phyloP scores from a whole-genome alignment of 2,113 vertebrate genomes.

The Mustela nigripes region DNA sequence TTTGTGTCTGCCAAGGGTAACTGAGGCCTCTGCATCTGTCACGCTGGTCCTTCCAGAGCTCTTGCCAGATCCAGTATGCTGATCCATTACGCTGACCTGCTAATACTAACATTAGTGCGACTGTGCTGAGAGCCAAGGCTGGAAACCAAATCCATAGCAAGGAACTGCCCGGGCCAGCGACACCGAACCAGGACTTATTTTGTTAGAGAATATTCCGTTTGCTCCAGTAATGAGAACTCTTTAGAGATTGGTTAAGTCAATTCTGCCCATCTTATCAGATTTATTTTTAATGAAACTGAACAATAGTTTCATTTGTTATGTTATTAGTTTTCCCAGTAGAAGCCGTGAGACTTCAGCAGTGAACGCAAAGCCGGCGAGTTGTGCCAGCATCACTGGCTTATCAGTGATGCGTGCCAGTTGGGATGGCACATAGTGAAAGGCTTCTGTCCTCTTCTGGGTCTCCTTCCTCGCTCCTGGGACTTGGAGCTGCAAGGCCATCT shows the following conservation, averaged over 20 bases:
- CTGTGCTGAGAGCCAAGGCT: constrained; percentile 74
- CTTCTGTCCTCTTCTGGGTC: constrained; percentile 70
- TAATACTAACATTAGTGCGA: constrained; percentile 80
- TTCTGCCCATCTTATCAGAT: constrained; percentile 90
- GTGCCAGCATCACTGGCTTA: constrained; percentile 84
- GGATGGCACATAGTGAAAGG: constrained; percentile 66
- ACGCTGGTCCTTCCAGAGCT: constrained; percentile 60
- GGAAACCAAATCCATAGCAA: constrained; percentile 69
- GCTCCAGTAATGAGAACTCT: constrained; percentile 87
- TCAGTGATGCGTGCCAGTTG: constrained; percentile 80
- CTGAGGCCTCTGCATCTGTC: constrained; percentile 73
- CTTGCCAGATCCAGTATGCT: constrained; percentile 80
- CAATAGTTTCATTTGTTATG: constrained; percentile 89
- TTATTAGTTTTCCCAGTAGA: constrained; percentile 88
- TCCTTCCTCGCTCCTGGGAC: constrained; percentile 28
- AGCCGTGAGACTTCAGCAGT: constrained; percentile 79
- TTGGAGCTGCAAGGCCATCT: constrained; percentile 66
- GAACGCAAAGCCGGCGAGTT: constrained; percentile 75
- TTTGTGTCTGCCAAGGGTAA: constrained; percentile 81
- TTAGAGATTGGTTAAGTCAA: constrained; percentile 89
- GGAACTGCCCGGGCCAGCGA: constrained; percentile 79
- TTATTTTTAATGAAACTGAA: constrained; percentile 91
- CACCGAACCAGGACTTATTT: constrained; percentile 85
- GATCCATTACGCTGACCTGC: constrained; percentile 80
- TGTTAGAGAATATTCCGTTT: constrained; percentile 86